Conservation (phyloP, 1,140 invertebrate species). For the Schlechtendalia chinensis region DNA sequence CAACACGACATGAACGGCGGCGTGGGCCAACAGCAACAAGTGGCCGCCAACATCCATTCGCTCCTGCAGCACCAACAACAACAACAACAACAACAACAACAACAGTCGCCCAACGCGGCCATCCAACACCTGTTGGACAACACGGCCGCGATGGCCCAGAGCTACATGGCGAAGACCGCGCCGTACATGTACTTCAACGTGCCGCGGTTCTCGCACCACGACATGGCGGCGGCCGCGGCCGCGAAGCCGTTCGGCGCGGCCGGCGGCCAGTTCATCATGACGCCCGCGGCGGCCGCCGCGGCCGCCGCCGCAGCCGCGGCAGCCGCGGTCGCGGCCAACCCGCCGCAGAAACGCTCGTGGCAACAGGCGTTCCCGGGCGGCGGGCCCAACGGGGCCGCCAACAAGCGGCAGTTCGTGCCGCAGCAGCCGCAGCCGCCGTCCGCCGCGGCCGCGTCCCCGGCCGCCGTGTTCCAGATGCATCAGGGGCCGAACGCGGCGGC, state of each 20-base stretch:
- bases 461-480: slow-evolving; percentile 15
- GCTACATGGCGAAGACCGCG: slow-evolving; percentile 43
- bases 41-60: slow-evolving; percentile 15
- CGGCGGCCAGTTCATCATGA: slow-evolving; percentile 34
- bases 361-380: slow-evolving; percentile 50
- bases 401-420: slow-evolving; percentile 29
- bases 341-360: slow-evolving; percentile 50
- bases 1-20: slow-evolving; percentile 35
- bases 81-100: background rate
- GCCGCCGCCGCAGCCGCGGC: background rate
- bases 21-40: background rate
- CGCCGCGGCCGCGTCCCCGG: background rate
- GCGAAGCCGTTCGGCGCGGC: slow-evolving; percentile 29
- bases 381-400: background rate
- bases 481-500: slow-evolving; percentile 42
- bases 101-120: slow-evolving; percentile 13
- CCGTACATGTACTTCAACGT: slow-evolving; percentile 42
- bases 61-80: slow-evolving; percentile 7
- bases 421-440: background rate
- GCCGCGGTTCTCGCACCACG: slow-evolving; percentile 4
- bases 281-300: background rate
- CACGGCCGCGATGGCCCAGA: background rate
- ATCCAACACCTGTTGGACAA: slow-evolving; percentile 24
- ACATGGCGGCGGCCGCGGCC: slow-evolving; percentile 3
- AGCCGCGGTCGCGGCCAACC: background rate